A percentile compares a stretch with the other conserved stretches of the same genome.
These are phyloP conservation scores for Elephantulus edwardii DNA, from an alignment of 2,113 vertebrate species.

Conservation along the genomic window DNA sequence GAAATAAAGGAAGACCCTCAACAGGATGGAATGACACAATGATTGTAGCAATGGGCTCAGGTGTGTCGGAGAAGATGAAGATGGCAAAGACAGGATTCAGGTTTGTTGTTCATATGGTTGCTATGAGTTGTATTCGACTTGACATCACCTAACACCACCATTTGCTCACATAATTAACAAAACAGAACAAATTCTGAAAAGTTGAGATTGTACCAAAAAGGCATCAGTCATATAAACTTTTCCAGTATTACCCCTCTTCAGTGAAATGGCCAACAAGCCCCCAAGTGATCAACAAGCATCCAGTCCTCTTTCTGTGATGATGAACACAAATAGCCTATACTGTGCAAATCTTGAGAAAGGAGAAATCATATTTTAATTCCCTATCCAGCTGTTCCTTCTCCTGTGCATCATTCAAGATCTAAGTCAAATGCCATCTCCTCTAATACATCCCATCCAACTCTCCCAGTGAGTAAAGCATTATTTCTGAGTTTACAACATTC, in stretches of 20 bases:
- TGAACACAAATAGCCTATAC: background rate
- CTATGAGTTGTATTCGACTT: too few species aligned
- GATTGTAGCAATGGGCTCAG: too few species aligned
- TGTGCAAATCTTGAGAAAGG: background rate
- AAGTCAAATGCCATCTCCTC: background rate
- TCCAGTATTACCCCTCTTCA: background rate
- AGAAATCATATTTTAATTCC: background rate
- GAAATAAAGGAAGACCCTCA: too few species aligned
- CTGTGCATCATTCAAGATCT: background rate
- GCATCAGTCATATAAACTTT: background rate
- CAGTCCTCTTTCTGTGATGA: background rate
- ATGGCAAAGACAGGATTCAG: too few species aligned
- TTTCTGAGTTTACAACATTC: background rate
- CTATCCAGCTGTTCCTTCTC: background rate
- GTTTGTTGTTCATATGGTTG: too few species aligned
- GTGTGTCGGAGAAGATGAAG: too few species aligned
- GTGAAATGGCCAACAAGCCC: background rate
- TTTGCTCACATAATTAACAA: background rate
- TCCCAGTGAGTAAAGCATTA: background rate
- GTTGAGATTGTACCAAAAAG: background rate
- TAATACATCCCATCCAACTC: background rate
- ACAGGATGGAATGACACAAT: background rate
- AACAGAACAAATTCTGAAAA: constrained; percentile 9
- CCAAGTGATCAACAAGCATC: background rate
- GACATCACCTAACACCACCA: too few species aligned